Percentiles rank a stretch among this genome's conserved stretches.
phyloP scores from a whole-genome alignment of 2,797 vertebrate genomes.

The Linurgus olivaceus region DNA sequence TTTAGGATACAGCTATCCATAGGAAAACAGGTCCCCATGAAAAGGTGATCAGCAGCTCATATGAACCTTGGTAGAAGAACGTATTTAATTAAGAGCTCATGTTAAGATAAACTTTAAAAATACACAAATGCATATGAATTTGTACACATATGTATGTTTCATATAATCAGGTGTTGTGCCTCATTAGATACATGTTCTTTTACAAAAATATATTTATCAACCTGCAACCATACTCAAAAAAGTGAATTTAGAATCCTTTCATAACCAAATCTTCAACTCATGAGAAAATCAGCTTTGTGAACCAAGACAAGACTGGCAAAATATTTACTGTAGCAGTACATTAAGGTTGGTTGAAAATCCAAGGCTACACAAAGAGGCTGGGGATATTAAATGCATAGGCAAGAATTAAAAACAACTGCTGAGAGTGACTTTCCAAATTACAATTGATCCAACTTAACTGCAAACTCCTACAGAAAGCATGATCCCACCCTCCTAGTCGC shows the following conservation, averaged over 20 bases:
- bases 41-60: not conserved
- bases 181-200: not conserved
- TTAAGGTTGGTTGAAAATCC: not conserved
- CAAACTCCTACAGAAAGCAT: not conserved
- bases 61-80: not conserved
- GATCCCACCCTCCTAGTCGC: not conserved
- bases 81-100: not conserved
- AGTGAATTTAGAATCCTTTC: not conserved
- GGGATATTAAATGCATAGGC: not conserved
- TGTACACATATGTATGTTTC: not conserved
- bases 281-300: not conserved
- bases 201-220: not conserved
- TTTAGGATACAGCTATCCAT: not conserved
- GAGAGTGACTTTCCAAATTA: not conserved
- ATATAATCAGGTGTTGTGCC: not conserved
- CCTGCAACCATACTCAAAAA: not conserved
- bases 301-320: not conserved
- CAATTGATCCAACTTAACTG: not conserved
- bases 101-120: not conserved
- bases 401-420: not conserved
- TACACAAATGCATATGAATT: not conserved
- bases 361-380: not conserved
- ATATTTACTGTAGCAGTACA: not conserved
- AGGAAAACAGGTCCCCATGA: not conserved
- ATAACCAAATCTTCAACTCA: not conserved